A percentile compares a stretch with the other conserved stretches of the same genome.
Evolutionary conservation across 2,113 vertebrate species (phyloP).

Genomic region (Galeopterus variegatus): DNA sequence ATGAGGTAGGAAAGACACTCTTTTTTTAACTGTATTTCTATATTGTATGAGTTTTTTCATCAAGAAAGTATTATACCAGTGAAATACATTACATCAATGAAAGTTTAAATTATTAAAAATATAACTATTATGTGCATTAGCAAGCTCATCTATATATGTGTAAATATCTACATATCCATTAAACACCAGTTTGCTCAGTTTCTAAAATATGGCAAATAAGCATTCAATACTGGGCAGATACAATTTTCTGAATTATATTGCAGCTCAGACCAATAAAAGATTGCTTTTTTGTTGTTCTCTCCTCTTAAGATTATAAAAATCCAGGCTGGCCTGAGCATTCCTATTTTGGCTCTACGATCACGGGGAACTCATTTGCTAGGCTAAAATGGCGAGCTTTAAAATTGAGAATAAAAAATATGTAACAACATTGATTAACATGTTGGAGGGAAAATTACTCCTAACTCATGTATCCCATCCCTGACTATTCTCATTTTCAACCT

Average conservation of each 20-base stretch:
- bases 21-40: not conserved
- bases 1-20: not conserved
- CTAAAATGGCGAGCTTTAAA: constrained; percentile 13
- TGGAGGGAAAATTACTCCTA: not conserved
- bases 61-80: not conserved
- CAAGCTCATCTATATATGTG: not conserved
- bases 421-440: not conserved
- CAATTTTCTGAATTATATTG: not conserved
- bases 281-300: not conserved
- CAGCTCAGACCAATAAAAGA: not conserved
- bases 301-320: constrained; percentile 31
- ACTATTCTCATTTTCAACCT: not conserved
- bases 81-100: too few species aligned
- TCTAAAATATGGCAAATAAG: not conserved
- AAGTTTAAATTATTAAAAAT: constrained; percentile 40
- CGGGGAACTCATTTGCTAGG: not conserved
- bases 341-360: constrained; percentile 27
- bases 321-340: not conserved
- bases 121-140: not conserved
- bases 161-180: not conserved
- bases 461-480: not conserved
- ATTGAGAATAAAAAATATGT: constrained; percentile 29
- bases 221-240: not conserved
- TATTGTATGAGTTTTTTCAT: not conserved
- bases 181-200: not conserved